Percentiles rank a stretch among this genome's conserved stretches.
phyloP scores from a whole-genome alignment of 2,797 vertebrate species.

The Scleropages formosus region DNA sequence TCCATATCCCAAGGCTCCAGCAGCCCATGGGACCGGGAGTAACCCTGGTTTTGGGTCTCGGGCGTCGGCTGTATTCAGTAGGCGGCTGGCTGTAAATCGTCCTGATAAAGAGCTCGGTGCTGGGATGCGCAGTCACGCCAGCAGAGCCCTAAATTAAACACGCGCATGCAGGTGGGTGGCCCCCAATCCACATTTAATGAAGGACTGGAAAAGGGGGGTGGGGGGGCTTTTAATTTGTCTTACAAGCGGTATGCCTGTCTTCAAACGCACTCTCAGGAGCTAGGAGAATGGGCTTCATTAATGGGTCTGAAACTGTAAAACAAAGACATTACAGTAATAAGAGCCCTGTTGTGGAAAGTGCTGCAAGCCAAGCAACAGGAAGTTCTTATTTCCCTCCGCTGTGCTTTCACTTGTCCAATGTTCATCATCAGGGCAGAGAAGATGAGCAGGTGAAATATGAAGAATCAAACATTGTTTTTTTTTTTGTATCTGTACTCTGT shows the following conservation, averaged over 20 bases:
- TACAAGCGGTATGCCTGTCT: constrained; percentile 15
- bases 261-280: constrained; percentile 16
- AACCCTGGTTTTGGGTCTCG: neutral
- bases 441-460: too few relatives aligned
- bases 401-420: constrained; percentile 15
- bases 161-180: constrained; percentile 27
- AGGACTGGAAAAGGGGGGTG: neutral
- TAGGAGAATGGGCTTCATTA: constrained; percentile 6
- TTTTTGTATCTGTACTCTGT: too few relatives aligned
- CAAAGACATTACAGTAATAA: constrained; percentile 43
- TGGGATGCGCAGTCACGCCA: neutral
- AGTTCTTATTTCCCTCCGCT: constrained; percentile 39
- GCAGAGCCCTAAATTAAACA: neutral
- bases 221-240: constrained; percentile 33
- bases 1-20: too few relatives aligned
- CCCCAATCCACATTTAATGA: constrained; percentile 40
- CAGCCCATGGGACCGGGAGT: too few relatives aligned
- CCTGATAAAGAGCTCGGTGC: neutral
- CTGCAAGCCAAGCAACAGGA: constrained; percentile 27
- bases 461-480: too few relatives aligned
- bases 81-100: neutral
- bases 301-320: constrained; percentile 30
- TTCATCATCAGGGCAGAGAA: constrained; percentile 36
- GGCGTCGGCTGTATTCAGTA: neutral
- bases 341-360: neutral